Evolutionary conservation across 2,113 vertebrate genomes (phyloP), one percentile per base, ranked within the genome.

Genomic region (Pseudopipra pipra): DNA sequence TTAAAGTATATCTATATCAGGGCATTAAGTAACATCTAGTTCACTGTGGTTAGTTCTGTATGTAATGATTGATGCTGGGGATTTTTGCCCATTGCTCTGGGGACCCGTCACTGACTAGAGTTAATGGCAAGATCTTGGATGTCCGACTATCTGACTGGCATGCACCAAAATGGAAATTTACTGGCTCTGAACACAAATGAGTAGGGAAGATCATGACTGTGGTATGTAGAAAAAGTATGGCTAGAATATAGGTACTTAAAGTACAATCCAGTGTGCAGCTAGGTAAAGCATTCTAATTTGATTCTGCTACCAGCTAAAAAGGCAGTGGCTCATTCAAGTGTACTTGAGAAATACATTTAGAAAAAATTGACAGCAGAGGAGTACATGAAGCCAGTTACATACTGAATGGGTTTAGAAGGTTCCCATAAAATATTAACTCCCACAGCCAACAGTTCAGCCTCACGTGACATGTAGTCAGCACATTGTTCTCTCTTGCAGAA

Each of bases 361-460:
- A 43, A 91, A 80, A 90, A 79, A 41, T 0, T 19, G 49, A 76
- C 35, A 54, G 28, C 25, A 30, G 41, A 82, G 14, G 66, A 89
- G 59, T 59, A 56, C 15, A 25, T 81, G 84, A 92, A 78, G 14
- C 3, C 8, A 51, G 49, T 14, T 77, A 71, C 55, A 35, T 14
- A n/a, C 14, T 72, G 44, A 91, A 81, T 37, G 49, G 27, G 14
- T 65, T 87, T 82, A 87, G 73, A 95, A 79, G 21, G n/a, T 87
- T 91, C 30, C 49, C 51, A 89, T 87, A 63, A 95, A 95, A 87
- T 91, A 91, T 66, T 94, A 91, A 85, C 31, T 66, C 46, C 66
- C 3, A 1, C 21, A 49, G 84, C 31, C 62, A 79, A 22, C 24
- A 65, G 71, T 66, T 93, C 49, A 87, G 37, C 39, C 31, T 85